These are phyloP conservation scores for Listronotus oregonensis DNA, from an alignment of 1,140 invertebrate species.

Conservation along the genomic window DNA sequence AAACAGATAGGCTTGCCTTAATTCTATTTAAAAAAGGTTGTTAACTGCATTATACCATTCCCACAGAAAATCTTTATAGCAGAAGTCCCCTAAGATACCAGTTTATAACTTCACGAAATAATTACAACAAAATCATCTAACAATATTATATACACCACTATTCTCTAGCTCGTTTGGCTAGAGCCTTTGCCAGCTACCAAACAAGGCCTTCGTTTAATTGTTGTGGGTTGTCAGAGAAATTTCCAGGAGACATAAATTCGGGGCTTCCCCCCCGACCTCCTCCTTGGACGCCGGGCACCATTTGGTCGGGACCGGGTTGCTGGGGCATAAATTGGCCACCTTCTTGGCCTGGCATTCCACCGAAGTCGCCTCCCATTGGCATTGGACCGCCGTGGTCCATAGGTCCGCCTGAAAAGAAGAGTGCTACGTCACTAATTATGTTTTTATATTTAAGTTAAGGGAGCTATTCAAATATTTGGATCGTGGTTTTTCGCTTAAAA, in stretches of 20 bases:
- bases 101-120: constrained; percentile 6
- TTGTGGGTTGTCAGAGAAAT: constrained; percentile 69
- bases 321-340: constrained; percentile 66
- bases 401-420: constrained; percentile 61
- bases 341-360: constrained; percentile 63
- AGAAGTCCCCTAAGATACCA: constrained; percentile 16
- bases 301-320: constrained; percentile 61
- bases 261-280: constrained; percentile 59
- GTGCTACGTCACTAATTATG: neutral
- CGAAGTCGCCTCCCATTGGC: constrained; percentile 68
- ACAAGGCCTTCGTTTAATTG: constrained; percentile 74
- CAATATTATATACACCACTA: constrained; percentile 21
- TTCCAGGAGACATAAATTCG: constrained; percentile 62
- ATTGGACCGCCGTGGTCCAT: constrained; percentile 71
- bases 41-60: no score
- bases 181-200: constrained; percentile 65
- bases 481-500: no score
- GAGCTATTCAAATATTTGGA: no score
- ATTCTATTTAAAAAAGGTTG: no score
- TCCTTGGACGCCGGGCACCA: constrained; percentile 57
- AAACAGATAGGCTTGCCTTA: no score
- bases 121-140: constrained; percentile 22
- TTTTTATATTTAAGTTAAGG: no score
- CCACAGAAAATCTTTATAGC: no score
- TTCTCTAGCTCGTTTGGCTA: constrained; percentile 55